Evolutionary conservation across 2,113 vertebrate species (phyloP), one percentile per base, ranked within the genome.

Genomic region (Anguilla rostrata): DNA sequence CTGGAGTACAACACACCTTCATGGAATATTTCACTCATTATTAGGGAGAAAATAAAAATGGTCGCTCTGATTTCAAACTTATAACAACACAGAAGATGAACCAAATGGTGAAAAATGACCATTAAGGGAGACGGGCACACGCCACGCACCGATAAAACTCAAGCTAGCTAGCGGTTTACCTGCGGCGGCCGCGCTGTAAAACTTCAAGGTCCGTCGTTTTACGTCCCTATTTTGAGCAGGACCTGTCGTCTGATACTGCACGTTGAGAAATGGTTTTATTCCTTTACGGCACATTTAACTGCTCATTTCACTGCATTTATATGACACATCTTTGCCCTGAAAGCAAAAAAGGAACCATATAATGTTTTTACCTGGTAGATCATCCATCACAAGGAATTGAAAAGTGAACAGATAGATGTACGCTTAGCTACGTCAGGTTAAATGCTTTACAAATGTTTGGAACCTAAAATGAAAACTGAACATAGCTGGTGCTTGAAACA

Each of bases 161-260:
- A 75, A 22, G 78, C 43, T 75, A 26, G 46, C 3, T 26, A 39
- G 39, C 83, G 71, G 29, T 71, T 63, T 60, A 66, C 39, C 57
- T 66, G 56, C 26, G 8, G 56, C 26, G 8, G 14, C n/a, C 8
- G 43, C 8, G 63, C 11, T 22, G 41, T 66, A 75, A 75, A 84
- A 26, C 82, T 20, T 80, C 20, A 83, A 83, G 53, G 82, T 83
- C 82, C 26, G 49, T 63, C 63, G 49, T 83, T 83, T 83, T 83
- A 83, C 39, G 29, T 5, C 49, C 46, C 82, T 57, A 60, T 60
- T 63, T 83, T 57, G 53, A 34, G 26, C 8, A 53, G 22, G 5
- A 46, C 43, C 82, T 29, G 14, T 46, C 66, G 2, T 34, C 26
- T 1, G 14, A 22, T 40, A 66, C 60, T 66, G 60, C 8, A 75